phyloP scores from a whole-genome alignment of 2,888 invertebrate species.

The Diarsia rubi region DNA sequence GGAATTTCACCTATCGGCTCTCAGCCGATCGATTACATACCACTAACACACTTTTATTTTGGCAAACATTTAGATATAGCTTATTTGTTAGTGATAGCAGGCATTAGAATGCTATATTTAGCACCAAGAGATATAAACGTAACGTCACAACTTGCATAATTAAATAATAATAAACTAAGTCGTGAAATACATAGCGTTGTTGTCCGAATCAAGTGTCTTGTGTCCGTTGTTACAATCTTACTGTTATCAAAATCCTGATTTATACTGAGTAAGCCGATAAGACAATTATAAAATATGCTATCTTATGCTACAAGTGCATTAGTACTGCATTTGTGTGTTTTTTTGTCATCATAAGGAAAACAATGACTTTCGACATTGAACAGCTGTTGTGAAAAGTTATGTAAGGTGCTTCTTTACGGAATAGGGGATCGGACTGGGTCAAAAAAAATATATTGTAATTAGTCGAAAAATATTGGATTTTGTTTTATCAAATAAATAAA shows the following conservation, averaged over 20 bases:
- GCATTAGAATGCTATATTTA: background rate
- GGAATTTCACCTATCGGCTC: background rate
- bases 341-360: conserved; percentile 22
- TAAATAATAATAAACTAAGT: background rate
- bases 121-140: background rate
- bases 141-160: background rate
- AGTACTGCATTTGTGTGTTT: conserved; percentile 47
- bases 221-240: conserved; percentile 5
- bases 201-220: conserved; percentile 37
- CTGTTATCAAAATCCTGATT: conserved; percentile 36
- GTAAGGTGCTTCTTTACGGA: background rate
- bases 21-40: background rate
- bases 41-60: background rate
- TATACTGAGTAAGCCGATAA: conserved; percentile 43
- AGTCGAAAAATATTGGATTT: too few relatives aligned
- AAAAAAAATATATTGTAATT: too few relatives aligned
- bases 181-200: conserved; percentile 7
- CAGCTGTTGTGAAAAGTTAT: background rate
- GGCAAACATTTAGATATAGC: background rate
- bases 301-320: conserved; percentile 34
- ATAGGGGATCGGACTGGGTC: too few relatives aligned
- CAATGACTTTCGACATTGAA: conserved; percentile 23
- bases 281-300: background rate
- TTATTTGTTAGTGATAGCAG: background rate
- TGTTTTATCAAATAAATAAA: too few relatives aligned